phyloP scores from a whole-genome alignment of 2,797 vertebrate species.

The Hypotaenidia philippensis region DNA sequence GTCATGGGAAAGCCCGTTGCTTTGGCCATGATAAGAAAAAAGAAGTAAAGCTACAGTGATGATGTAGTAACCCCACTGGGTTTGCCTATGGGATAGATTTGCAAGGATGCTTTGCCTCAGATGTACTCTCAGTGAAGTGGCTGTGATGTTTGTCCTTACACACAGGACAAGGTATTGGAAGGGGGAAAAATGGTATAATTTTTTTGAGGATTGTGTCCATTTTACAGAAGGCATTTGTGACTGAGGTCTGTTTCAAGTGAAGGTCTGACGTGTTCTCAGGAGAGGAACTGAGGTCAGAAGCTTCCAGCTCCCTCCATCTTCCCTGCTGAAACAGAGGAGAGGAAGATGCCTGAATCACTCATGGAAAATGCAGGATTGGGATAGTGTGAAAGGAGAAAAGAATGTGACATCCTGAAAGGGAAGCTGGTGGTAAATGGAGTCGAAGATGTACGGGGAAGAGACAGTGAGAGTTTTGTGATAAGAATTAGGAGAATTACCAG shows the following conservation, averaged over 20 bases:
- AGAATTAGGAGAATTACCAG: background rate
- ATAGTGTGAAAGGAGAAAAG: accelerated
- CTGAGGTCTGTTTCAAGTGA: background rate
- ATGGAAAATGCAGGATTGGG: background rate
- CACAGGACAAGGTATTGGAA: background rate
- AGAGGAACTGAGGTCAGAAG: background rate
- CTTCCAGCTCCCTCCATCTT: background rate
- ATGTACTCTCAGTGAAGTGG: background rate
- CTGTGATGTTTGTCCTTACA: background rate
- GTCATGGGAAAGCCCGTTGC: background rate
- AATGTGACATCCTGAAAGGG: background rate
- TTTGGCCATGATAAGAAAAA: background rate
- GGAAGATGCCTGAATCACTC: background rate
- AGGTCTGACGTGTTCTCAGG: background rate
- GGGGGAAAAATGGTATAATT: too few relatives aligned
- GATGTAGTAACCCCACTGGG: background rate
- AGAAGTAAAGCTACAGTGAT: background rate
- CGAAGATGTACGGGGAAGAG: background rate
- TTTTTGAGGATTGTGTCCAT: background rate
- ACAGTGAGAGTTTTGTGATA: background rate
- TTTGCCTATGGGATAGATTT: background rate
- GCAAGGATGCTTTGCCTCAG: background rate
- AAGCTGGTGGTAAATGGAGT: background rate
- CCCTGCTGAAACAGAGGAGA: background rate
- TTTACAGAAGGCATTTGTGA: background rate